Base-by-base conservation (phyloP, 2,888 invertebrate species). In the Macaria liturata region DNA sequence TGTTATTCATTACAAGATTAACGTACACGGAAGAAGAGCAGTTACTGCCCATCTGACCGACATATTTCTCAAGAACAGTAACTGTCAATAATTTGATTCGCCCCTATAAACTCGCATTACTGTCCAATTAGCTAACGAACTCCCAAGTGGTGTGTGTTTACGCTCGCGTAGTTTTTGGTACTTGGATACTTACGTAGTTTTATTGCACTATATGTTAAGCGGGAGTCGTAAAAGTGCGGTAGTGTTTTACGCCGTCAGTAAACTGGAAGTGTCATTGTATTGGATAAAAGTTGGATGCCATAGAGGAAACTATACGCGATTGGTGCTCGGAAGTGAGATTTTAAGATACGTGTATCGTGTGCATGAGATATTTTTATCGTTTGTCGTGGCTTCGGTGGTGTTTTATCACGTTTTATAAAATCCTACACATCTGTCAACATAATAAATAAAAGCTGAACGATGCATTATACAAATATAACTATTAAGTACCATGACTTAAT, bases 171-270 rank as follows among this genome's bases (percentile, higher is more conserved):
- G 81, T 81, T 84, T 86, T 83, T 74, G 80, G 78, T 81, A 76
- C 80, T 76, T 76, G 43, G 58, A 49, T 59, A 32, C 59, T 60
- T 60, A 56, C 59, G 72, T 74, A 71, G 76, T 85, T 89, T 88
- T 86, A 88, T 76, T 80, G 80, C 81, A 76, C 79, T 82, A 81
- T 87, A 86, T 86, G 85, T 88, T 88, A 87, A 88, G 84, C 72
- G 84, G 75, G 81, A 80, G 70, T 85, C 88, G 86, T 91, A 90
- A 89, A 88, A 83, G 76, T 75, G 71, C 74, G 74, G 79, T 79
- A 80, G 75, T 86, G 86, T 86, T 89, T 88, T 88, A 89, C 81
- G 78, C 75, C 79, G 79, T 76, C 73, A 78, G 82, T 88, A 86
- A 88, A 89, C 73, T 77, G 64, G 71, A 80, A 76, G 79, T 75